phyloP scores from a whole-genome alignment of 2,797 vertebrate genomes.

The Falco biarmicus region DNA sequence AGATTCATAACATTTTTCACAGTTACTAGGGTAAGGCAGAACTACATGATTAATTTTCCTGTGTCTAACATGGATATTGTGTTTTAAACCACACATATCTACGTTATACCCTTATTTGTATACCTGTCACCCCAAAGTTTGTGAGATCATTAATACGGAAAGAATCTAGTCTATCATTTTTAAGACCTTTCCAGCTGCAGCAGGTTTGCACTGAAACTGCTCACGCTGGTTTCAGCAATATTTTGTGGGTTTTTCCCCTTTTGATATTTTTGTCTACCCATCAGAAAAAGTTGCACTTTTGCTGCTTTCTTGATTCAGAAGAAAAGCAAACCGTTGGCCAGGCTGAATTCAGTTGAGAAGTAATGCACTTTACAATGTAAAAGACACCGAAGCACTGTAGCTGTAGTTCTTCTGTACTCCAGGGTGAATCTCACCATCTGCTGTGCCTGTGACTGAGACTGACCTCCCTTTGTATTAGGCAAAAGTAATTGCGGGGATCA shows the following conservation, averaged over 20 bases:
- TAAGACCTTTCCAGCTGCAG: background rate
- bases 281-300: background rate
- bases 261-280: background rate
- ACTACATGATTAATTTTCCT: background rate
- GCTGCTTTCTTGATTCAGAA: background rate
- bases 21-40: background rate
- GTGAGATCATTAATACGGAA: background rate
- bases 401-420: background rate
- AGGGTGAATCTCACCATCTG: slow-evolving; percentile 48
- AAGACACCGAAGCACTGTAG: background rate
- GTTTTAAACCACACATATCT: background rate
- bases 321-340: background rate
- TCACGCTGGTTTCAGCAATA: background rate
- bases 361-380: background rate
- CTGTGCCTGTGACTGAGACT: background rate
- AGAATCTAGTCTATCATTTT: background rate
- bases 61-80: background rate
- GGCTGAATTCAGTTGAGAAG: background rate
- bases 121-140: background rate
- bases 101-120: background rate
- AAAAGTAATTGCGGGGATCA: slow-evolving; percentile 15
- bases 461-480: slow-evolving; percentile 16
- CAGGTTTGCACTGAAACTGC: background rate
- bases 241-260: background rate
- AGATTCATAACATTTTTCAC: background rate